Conservation (phyloP, 2,888 invertebrate species). For the Leptinotarsa juncta region DNA sequence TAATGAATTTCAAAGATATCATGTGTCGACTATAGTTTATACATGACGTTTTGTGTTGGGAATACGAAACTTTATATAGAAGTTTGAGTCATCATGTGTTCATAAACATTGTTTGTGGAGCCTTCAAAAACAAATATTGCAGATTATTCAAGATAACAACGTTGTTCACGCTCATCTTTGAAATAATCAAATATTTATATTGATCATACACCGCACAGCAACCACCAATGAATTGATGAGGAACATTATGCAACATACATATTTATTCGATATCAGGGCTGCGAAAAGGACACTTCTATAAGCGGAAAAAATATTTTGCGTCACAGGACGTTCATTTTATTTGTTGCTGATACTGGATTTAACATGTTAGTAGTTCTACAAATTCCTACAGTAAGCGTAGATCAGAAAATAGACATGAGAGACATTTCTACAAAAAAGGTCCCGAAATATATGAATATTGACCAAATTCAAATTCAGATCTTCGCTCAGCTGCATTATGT, state of each 20-base stretch:
- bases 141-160: conserved; percentile 20
- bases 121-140: conserved; percentile 14
- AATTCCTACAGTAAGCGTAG: too few species aligned
- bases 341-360: neutral
- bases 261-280: conserved; percentile 10
- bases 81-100: conserved; percentile 8
- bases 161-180: conserved; percentile 11
- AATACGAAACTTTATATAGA: neutral
- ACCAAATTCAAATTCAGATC: too few species aligned
- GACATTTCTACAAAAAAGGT: too few species aligned
- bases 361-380: too few species aligned
- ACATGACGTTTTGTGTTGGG: too few species aligned
- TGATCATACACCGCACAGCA: conserved; percentile 8
- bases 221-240: conserved; percentile 5
- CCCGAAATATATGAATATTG: too few species aligned
- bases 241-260: conserved; percentile 7
- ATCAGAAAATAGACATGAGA: too few species aligned
- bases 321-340: neutral
- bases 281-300: neutral
- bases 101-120: conserved; percentile 3
- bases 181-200: conserved; percentile 17
- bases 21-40: too few species aligned
- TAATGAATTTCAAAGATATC: too few species aligned
- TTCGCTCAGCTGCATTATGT: too few species aligned
- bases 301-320: neutral